Conservation (phyloP, 2,888 invertebrate species). For the Rhamphomyia laevipes region DNA sequence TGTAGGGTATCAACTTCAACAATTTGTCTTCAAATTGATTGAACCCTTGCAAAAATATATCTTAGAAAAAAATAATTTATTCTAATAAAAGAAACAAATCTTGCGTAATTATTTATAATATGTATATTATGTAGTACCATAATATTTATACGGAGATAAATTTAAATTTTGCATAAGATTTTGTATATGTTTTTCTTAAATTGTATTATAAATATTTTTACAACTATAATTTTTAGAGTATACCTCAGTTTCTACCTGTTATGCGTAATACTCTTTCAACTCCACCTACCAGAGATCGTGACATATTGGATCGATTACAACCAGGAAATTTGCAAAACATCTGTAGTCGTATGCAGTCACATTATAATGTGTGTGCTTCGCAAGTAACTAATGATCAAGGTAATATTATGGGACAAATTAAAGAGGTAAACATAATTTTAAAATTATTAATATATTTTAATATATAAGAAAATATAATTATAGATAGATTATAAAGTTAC, state of each 20-base stretch:
- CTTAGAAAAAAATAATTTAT: too few species aligned
- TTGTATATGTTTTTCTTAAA: too few species aligned
- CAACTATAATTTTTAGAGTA: conserved; percentile 43
- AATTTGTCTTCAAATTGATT: too few species aligned
- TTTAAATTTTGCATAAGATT: too few species aligned
- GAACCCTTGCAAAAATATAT: too few species aligned
- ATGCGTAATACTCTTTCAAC: conserved; percentile 79
- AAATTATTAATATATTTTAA: neutral
- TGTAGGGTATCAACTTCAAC: too few species aligned
- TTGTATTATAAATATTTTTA: too few species aligned
- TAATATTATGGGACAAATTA: conserved; percentile 57
- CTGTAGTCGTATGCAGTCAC: conserved; percentile 71
- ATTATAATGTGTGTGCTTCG: conserved; percentile 71
- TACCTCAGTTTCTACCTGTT: conserved; percentile 87
- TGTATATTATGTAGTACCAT: too few species aligned
- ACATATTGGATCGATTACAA: conserved; percentile 61
- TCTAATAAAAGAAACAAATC: too few species aligned
- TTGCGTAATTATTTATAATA: too few species aligned
- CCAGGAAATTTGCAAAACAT: conserved; percentile 59
- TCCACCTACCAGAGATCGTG: conserved; percentile 74
- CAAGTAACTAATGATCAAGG: conserved; percentile 71
- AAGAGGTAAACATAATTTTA: conserved; percentile 48
- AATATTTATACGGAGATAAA: too few species aligned
- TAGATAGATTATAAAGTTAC: conserved; percentile 63
- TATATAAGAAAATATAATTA: conserved; percentile 8